Conservation (phyloP, 2,113 vertebrate genomes). For the Struthidea cinerea region DNA sequence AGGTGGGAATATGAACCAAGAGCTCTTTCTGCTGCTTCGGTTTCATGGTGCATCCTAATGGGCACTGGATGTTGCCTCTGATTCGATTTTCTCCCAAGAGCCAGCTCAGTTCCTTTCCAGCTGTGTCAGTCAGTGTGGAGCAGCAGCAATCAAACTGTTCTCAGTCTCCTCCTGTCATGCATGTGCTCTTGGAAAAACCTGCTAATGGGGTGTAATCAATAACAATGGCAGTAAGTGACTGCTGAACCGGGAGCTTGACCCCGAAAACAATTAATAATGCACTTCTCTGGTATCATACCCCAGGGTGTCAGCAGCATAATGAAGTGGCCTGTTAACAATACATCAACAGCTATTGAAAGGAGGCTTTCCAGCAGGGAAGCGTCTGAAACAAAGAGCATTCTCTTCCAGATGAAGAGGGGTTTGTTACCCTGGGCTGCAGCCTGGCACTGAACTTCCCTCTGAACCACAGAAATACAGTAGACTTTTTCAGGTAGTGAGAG, state of each 20-base stretch:
- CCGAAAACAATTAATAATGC: constrained; percentile 18
- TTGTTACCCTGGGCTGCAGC: not conserved
- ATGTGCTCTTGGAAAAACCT: not conserved
- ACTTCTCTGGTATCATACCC: not conserved
- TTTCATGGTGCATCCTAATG: not conserved
- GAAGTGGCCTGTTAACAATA: not conserved
- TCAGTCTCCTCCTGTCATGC: not conserved
- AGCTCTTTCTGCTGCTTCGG: not conserved
- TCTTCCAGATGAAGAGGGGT: not conserved
- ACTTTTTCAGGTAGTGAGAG: constrained; percentile 30
- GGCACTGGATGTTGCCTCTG: not conserved
- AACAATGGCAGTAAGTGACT: constrained; percentile 9
- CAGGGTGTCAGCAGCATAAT: not conserved
- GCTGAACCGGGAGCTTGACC: constrained; percentile 9
- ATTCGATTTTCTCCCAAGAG: not conserved
- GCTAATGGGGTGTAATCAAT: not conserved
- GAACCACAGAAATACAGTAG: not conserved
- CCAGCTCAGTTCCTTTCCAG: not conserved
- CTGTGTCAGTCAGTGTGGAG: not conserved
- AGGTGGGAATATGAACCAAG: not conserved
- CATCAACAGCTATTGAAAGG: not conserved
- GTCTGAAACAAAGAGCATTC: not conserved
- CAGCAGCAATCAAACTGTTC: not conserved
- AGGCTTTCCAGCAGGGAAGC: constrained; percentile 19
- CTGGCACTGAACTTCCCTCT: not conserved